These are phyloP conservation scores for Scomberomorus guttatus DNA, from an alignment of 2,797 vertebrate genomes.

Conservation along the genomic window DNA sequence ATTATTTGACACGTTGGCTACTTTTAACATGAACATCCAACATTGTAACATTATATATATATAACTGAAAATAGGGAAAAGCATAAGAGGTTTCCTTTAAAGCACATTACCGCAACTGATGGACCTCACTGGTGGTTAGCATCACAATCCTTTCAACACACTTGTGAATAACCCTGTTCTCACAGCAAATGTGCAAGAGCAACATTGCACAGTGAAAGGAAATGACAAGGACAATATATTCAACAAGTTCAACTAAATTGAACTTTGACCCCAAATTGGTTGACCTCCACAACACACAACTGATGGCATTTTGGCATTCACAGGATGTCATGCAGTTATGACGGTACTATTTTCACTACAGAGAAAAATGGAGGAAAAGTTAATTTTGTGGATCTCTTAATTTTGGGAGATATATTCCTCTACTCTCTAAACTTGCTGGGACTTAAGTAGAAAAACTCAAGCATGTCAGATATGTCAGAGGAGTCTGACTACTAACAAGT, in stretches of 20 bases:
- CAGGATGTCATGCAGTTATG: neutral
- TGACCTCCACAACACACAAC: neutral
- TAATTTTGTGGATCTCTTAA: neutral
- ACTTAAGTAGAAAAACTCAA: neutral
- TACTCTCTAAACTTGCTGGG: too few relatives aligned
- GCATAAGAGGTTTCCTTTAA: too few relatives aligned
- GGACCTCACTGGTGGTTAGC: neutral
- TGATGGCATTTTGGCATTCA: neutral
- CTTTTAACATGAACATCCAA: too few relatives aligned
- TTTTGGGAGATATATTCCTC: too few relatives aligned
- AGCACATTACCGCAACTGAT: neutral
- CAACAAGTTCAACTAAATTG: neutral
- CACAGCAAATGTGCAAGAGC: neutral
- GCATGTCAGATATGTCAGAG: neutral
- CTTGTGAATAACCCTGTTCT: constrained; percentile 6
- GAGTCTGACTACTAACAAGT: neutral
- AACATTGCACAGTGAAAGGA: neutral
- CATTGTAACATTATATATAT: too few relatives aligned
- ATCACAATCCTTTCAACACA: neutral
- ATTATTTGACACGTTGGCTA: too few relatives aligned
- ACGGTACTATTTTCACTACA: neutral
- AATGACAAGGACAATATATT: neutral
- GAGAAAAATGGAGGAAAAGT: neutral
- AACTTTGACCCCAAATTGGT: neutral
- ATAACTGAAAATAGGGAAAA: too few relatives aligned